Evolutionary conservation across 1,140 invertebrate genomes (phyloP), one percentile per base, ranked within the genome.

Genomic region (Zaprionus inermis): DNA sequence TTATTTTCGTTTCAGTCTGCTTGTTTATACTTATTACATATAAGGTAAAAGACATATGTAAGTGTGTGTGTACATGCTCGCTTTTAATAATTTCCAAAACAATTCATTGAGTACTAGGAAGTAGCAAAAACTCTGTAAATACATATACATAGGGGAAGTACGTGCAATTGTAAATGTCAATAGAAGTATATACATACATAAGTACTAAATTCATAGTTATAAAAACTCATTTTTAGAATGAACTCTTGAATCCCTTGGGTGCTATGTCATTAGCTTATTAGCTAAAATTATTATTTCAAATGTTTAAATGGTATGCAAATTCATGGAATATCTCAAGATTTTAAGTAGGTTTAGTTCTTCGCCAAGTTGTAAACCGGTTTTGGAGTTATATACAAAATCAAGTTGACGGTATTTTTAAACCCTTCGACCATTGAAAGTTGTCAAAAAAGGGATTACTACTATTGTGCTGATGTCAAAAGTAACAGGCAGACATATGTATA

Each of bases 1-100:
- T 49, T 61, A 49, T 60, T 49, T 32, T 49, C 28, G 44, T 64
- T 16, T 44, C 18, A 36, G 11, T 18, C 49, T 70, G 18, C 18
- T 22, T 55, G 44, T 58, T 67, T 57, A 22, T 52, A 30, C 49
- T 9, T 46, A 28, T 3, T 28, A 5, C 1, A 24, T 24, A 24
- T 28, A 59, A 56, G 30, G 12, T 16, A 20, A 56, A 20, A 34
- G 9, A 1, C 22, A 28, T 11, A 58, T 14, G 10, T 14, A 28
- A 4, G 36, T 46, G 16, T 14, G 11, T 60, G 24, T 22, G 18
- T 49, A 46, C 1, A 46, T 46, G 9, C 16, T 20, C 12, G 22
- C 38, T 9, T 44, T 18, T n/a, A 16, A 9, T 10, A 16, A 44
- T 16, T 44, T 16, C 7, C 7, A 44, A 44, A 18, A 44, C 38